These are phyloP conservation scores for Galleria mellonella DNA, from an alignment of 1,140 invertebrate species.

Conservation along the genomic window DNA sequence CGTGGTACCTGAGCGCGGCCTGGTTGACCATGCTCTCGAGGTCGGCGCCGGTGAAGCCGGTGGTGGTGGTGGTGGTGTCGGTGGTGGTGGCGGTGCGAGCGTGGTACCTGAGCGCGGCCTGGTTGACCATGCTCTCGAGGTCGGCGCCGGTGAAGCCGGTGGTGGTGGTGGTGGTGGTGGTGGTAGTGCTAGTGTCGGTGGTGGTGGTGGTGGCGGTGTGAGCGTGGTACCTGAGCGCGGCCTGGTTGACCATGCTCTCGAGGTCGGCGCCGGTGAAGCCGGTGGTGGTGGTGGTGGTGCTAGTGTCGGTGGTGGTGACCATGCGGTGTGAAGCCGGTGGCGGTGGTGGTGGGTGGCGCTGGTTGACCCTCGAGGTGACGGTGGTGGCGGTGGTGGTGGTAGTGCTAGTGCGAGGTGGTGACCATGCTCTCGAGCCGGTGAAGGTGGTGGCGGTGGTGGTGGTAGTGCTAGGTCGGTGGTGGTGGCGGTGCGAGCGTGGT, in stretches of 20 bases:
- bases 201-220: conserved; percentile 91
- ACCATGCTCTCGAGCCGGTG: too few relatives aligned
- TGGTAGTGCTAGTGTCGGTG: too few relatives aligned
- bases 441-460: conserved; percentile 20
- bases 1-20: too few relatives aligned
- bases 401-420: conserved; percentile 78
- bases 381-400: conserved; percentile 91
- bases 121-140: too few relatives aligned
- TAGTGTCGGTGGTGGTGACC: too few relatives aligned
- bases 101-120: too few relatives aligned
- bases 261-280: too few relatives aligned
- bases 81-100: conserved; percentile 87
- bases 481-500: neutral
- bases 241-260: conserved; percentile 93
- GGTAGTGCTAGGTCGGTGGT: conserved; percentile 96
- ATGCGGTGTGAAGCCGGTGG: conserved; percentile 96
- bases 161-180: conserved; percentile 92
- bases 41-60: too few relatives aligned
- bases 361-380: too few relatives aligned
- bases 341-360: conserved; percentile 90
- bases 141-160: conserved; percentile 97
- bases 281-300: too few relatives aligned
- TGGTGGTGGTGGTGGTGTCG: too few relatives aligned
- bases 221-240: conserved; percentile 79
- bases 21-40: too few relatives aligned